These are phyloP conservation scores for Leptosomus discolor DNA, from an alignment of 2,113 vertebrate species.

Conservation along the genomic window DNA sequence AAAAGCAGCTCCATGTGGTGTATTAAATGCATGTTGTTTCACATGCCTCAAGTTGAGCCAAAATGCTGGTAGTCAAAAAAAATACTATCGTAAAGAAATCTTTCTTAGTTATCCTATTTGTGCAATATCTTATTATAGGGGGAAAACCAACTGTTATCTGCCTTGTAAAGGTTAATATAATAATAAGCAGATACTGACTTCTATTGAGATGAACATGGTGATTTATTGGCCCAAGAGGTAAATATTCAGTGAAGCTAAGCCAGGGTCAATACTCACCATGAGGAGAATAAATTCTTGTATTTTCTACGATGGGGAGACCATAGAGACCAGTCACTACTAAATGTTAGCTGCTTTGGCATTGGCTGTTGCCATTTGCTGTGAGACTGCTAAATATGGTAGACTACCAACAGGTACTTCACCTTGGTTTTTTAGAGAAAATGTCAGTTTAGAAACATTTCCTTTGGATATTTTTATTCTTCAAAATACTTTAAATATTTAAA, in stretches of 20 bases:
- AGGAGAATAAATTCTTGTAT: conserved; percentile 3
- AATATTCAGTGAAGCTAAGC: conserved; percentile 53
- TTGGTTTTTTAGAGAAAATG: neutral
- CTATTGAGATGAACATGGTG: conserved; percentile 50
- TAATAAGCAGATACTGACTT: conserved; percentile 57
- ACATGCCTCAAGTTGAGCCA: neutral
- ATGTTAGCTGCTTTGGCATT: neutral
- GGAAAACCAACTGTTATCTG: conserved; percentile 11
- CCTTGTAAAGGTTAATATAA: conserved; percentile 61
- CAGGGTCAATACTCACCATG: conserved; percentile 42
- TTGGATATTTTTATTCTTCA: neutral
- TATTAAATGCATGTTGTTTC: neutral
- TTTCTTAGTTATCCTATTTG: conserved; percentile 33
- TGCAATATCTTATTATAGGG: conserved; percentile 10
- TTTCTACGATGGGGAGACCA: neutral
- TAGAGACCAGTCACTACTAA: neutral
- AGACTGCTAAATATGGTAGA: neutral
- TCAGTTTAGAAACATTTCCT: neutral
- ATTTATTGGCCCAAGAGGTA: conserved; percentile 62
- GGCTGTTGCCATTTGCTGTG: neutral
- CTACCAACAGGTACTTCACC: neutral
- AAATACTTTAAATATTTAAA: neutral
- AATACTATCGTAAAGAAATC: neutral
- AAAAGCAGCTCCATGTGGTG: neutral
- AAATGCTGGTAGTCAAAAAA: neutral